Base-by-base conservation (phyloP, 1,140 invertebrate genomes). In the Brachionus plicatilis region DNA sequence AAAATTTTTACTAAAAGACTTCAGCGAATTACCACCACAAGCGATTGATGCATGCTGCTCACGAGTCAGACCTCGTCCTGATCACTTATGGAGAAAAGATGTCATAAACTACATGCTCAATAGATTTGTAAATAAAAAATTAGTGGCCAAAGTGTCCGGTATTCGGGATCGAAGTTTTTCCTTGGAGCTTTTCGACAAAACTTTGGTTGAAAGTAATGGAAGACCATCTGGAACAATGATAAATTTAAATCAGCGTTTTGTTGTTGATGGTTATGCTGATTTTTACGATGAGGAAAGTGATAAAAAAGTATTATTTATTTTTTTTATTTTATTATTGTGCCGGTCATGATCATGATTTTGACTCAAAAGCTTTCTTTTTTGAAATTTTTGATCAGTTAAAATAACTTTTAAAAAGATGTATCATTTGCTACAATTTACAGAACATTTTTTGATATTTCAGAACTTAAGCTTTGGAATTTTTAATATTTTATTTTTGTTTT, bases 21-120 rank as follows among this genome's bases (percentile, higher is more conserved):
- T 65, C 9, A 37, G 37, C 14, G 8, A 20, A 3, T 17, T 82
- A 8, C 79, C 79, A 12, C 33, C 43, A 37, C 79, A 82, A 82
- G 79, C 53, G 3, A 24, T 82, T 43, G 9, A 65, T n/a, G 79
- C 79, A 11, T 43, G 65, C 20, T 82, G 56, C 65, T 43, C 79
- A 1, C 29, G 60, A 4, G 17, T 82, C 29, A 76, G 27, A 76
- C 20, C 43, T 3, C 20, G 50, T 27, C 79, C 79, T 7, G 53
- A 60, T 45, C 20, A 68, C 12, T 24, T 65, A 12, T 82, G 79
- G 79, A 82, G 43, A 20, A 82, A 82, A 68, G 79, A 82, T 41
- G 65, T 24, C 9, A 45, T 82, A 0, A 82, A 82, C 29, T 82
- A 82, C 60, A 27, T 82, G 24, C 33, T 82, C 11, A 82, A 82